Base-by-base conservation (phyloP, 2,797 vertebrate genomes). In the Picus viridis region DNA sequence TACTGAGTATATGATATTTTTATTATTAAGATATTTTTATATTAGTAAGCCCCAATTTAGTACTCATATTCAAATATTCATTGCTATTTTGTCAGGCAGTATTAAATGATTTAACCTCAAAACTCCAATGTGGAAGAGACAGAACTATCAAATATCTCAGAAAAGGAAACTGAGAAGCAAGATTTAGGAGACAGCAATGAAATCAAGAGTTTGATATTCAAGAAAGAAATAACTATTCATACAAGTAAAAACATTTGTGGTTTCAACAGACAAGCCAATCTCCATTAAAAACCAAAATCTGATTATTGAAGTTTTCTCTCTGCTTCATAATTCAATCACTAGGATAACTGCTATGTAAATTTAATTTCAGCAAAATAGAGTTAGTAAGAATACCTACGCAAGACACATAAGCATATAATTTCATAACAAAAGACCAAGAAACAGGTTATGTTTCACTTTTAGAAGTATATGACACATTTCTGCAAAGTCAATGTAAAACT, bases 291-390 rank as follows among this genome's bases (percentile, higher is more conserved):
- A 17, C 1, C 36, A 83, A 54, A 88, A 92, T 83, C 14, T 75
- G 56, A 92, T 96, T 87, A 87, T 9, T 41, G 30, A 90, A 51
- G 65, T 81, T 90, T 90, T 80, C 58, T 86, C 62, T 77, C 34
- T 67, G n/a, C n/a, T 78, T 91, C 17, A 34, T 79, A 84, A 89
- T 70, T 67, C 67, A 81, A 89, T 92, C 82, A 72, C 57, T 75
- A 78, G 39, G 76, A 70, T 85, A 94, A 90, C 56, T 59, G 27
- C 63, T 63, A 20, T 10, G 12, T 45, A 92, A 92, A 93, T 93
- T 85, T 69, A 75, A 92, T 94, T 92, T 81, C 74, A 72, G 53
- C 39, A 93, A 86, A 94, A 92, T 70, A 58, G 92, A 80, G 70
- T 69, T 56, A 85, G 56, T 67, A 75, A 72, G 47, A 92, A 54